Evolutionary conservation across 2,888 invertebrate species (phyloP), one percentile per base, ranked within the genome.

Genomic region (Sabatieria punctata): DNA sequence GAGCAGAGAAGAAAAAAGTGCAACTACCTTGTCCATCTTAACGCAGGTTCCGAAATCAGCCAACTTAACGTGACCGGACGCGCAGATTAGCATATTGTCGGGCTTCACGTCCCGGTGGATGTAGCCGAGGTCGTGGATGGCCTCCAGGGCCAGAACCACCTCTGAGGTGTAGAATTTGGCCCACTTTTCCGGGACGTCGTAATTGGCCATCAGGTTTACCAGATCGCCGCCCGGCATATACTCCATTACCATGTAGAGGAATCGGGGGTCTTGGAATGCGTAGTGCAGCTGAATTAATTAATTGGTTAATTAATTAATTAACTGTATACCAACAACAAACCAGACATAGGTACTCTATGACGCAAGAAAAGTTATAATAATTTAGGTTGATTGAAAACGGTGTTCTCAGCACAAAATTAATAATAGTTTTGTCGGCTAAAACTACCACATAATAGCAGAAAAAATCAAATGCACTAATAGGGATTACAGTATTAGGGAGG

Each of bases 31-130:
- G 57, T 91, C 89, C 93, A 97, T 93, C 63, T 89, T 77, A 85
- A 97, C 93, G 69, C 97, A 97, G 18, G 97, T 97, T 45, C 97
- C 97, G 73, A 97, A 97, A 72, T 97, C 97, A n/a, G 97, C 93
- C 58, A 97, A 71, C 69, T 95, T 97, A 51, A 97, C 73, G 69
- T 97, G 97, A 6, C 97, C 97, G 68, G 80, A 74, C 65, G 80
- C 82, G 67, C 95, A 93, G 57, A 95, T 75, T 53, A 95, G 73
- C 91, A 95, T 93, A 69, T 95, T 95, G 65, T 95, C 97, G 43
- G 97, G 97, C 70, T 97, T 97, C 1, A 97, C 91, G 72, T 97
- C 97, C 59, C 93, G 78, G 70, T 78, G 84, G 51, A 62, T 57
- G 47, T 61, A 63, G 27, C 95, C 95, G 89, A 97, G 89, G 42